Conservation (phyloP, 2,888 invertebrate species). For the Chrysolina oricalcia region DNA sequence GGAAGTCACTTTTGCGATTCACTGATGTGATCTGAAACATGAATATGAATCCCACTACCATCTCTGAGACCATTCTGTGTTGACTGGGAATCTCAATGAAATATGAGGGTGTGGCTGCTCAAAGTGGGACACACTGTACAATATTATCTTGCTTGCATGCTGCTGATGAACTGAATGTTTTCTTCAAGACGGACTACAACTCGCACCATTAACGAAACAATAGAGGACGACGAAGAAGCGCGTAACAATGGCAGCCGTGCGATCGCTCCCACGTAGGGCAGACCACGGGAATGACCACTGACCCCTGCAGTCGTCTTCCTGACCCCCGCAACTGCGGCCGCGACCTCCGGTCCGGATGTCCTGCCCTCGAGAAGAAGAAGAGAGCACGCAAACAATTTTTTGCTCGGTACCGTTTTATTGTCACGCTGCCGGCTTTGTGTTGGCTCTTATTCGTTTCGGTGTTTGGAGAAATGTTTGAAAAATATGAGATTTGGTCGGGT, state of each 20-base stretch:
- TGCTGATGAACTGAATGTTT: too few relatives aligned
- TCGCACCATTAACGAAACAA: not conserved
- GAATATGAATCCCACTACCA: too few relatives aligned
- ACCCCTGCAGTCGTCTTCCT: constrained; percentile 58
- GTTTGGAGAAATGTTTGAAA: not conserved
- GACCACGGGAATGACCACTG: constrained; percentile 69
- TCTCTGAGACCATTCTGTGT: too few relatives aligned
- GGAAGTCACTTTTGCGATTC: too few relatives aligned
- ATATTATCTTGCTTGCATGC: too few relatives aligned
- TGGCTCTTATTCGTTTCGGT: not conserved
- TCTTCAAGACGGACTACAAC: too few relatives aligned
- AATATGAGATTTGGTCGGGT: not conserved
- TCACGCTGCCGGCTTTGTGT: not conserved
- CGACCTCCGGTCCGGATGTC: constrained; percentile 55
- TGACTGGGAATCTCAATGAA: too few relatives aligned
- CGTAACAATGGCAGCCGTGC: constrained; percentile 67
- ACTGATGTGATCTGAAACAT: too few relatives aligned
- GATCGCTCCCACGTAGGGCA: constrained; percentile 69
- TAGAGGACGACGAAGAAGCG: constrained; percentile 50
- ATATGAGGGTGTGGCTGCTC: too few relatives aligned
- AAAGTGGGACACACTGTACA: too few relatives aligned
- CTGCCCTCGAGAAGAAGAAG: constrained; percentile 43
- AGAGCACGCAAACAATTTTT: constrained; percentile 48
- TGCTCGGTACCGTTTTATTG: constrained; percentile 17
- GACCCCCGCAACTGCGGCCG: constrained; percentile 43